Base-by-base conservation (phyloP, 2,888 invertebrate species). In the Drosophila cognata region DNA sequence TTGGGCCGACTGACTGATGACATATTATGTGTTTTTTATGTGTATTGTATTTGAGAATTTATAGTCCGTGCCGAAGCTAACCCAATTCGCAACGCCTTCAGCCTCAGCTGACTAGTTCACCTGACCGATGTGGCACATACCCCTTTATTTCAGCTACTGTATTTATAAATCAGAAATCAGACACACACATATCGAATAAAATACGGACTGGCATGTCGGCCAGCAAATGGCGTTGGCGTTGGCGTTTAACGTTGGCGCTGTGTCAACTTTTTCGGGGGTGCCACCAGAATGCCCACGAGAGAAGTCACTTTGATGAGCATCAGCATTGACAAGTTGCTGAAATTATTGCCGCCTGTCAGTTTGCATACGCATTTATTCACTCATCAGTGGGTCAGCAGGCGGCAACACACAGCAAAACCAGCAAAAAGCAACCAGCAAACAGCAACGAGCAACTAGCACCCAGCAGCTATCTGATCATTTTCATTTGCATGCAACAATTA, bases 241-340 rank as follows among this genome's bases (percentile, higher is more conserved):
- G 64, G 56, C 70, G 74, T 67, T 38, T 71, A 55, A 25, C 52
- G 63, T 77, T 79, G 75, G 74, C 84, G 84, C 70, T 89, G 79
- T 84, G 89, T 89, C 89, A 89, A 89, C 74, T 63, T 79, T 80
- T 68, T 46, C 52, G 66, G 59, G 70, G 67, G 58, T 29, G 61
- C 33, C 18, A 57, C 35, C 43, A 58, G 18, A 60, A 64, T 69
- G 56, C 51, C 53, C 67, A 31, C 13, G 28, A 58, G 60, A 73
- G 29, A 72, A 89, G 80, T 82, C 88, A 78, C 85, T 88, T 88
- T 88, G 85, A 85, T 88, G 89, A 82, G 83, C 85, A 89, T 88
- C 83, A 64, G 74, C 80, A 89, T 80, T 86, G 86, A 86, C 86
- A 86, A 81, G 79, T 89, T 75, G 84, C 64, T 88, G 84, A 86